Evolutionary conservation across 2,113 vertebrate species (phyloP), one percentile per base, ranked within the genome.

Genomic region (Rhipidura dahli): DNA sequence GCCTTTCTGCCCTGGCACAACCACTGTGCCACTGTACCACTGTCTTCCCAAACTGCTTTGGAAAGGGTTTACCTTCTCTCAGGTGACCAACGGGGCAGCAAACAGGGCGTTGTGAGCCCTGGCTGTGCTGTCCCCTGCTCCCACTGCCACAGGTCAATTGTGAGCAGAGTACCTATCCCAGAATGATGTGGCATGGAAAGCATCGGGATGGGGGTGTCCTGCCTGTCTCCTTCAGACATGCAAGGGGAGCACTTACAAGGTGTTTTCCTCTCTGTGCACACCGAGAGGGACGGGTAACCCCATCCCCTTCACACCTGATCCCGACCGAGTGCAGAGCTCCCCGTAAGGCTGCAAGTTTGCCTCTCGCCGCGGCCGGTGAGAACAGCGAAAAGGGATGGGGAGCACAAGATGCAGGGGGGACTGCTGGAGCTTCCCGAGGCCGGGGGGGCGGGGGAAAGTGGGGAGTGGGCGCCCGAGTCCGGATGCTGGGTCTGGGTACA

Each of bases 51-150:
- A 17, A 39, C 15, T 18, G 64, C 45, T 80, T 44, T 24, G 45
- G 78, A 13, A 39, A 17, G 47, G 28, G 2, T 1, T 71, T 28
- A 2, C 39, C 51, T 35, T 63, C 22, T 18, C 53, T 42, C 23
- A 14, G 44, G 15, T 5, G 33, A 9, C 11, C 51, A 33, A 0
- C 0, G 6, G 1, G 40, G n/a, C 47, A 59, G 22, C 4, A 11
- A 66, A 7, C 6, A 28, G 44, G 16, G 21, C 6, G 2, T 2
- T 63, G 51, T 39, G 27, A 56, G 16, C 31, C 60, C 35, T 15
- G 40, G 35, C 39, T 14, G 6, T 6, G 49, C 33, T 30, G 50
- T n/a, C 28, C 26, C 39, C 63, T 20, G 39, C 26, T 65, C 28
- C 68, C 10, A 2, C 31, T 30, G 66, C 30, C 57, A 37, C 57